phyloP scores from a whole-genome alignment of 2,113 vertebrate genomes.

The Pica pica region DNA sequence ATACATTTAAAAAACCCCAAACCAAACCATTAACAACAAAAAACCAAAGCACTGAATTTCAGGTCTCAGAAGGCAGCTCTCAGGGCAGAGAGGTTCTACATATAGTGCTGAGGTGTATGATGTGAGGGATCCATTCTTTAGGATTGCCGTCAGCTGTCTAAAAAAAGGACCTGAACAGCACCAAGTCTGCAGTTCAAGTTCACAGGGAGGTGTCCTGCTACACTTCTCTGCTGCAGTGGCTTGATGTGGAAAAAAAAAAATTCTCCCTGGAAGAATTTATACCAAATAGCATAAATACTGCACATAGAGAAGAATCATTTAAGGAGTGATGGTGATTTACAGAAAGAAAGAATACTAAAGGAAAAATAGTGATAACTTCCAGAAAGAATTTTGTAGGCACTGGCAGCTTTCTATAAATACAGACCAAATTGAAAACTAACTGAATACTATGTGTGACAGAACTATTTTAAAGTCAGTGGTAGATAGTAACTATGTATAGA shows the following conservation, averaged over 20 bases:
- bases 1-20: fast-evolving
- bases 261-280: not conserved
- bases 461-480: not conserved
- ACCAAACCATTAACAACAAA: not conserved
- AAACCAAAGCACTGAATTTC: not conserved
- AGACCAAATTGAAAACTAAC: not conserved
- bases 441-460: not conserved
- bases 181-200: not conserved
- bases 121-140: not conserved
- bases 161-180: not conserved
- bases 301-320: not conserved
- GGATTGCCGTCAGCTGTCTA: not conserved
- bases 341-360: not conserved
- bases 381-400: not conserved
- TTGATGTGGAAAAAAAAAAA: not conserved
- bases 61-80: not conserved
- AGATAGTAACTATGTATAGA: not conserved
- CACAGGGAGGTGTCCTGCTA: not conserved
- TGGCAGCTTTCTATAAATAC: not conserved
- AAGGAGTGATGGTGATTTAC: not conserved
- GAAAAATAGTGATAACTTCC: not conserved
- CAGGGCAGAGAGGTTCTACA: not conserved
- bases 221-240: not conserved
- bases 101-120: not conserved
- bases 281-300: not conserved